Evolutionary conservation across 2,113 vertebrate genomes (phyloP).

Genomic region (Microcebus ravelobensis): DNA sequence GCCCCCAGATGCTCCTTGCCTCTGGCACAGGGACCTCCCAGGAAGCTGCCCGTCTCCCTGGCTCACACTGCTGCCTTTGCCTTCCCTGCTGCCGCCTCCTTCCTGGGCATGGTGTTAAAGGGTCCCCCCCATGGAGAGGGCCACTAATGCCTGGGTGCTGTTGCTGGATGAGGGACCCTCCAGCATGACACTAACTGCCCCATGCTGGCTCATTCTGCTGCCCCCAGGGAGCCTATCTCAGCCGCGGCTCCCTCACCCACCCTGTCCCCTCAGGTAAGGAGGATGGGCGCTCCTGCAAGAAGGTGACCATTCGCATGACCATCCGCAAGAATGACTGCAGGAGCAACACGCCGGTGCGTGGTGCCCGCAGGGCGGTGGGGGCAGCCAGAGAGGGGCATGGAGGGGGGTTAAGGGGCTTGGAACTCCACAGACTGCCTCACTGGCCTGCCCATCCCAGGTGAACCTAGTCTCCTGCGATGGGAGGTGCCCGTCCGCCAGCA

Average conservation of each 20-base stretch:
- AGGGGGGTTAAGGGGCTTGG: accelerated
- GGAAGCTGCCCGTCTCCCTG: neutral
- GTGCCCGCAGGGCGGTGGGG: accelerated
- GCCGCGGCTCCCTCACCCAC: neutral
- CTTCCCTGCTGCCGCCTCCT: neutral
- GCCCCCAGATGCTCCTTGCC: neutral
- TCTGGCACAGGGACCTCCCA: neutral
- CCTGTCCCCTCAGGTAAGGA: slow-evolving; percentile 92
- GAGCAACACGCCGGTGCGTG: slow-evolving; percentile 95
- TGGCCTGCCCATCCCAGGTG: slow-evolving; percentile 86
- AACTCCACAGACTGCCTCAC: neutral
- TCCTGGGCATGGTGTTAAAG: neutral
- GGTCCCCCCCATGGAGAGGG: neutral
- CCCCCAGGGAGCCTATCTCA: neutral
- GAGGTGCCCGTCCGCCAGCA: slow-evolving; percentile 97
- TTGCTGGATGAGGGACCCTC: neutral
- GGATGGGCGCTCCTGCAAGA: slow-evolving; percentile 98
- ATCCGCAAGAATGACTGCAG: slow-evolving; percentile 98
- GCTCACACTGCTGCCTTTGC: neutral
- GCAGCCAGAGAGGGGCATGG: neutral
- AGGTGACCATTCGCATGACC: slow-evolving; percentile 98
- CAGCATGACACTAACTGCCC: slow-evolving; percentile 41
- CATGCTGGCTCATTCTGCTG: neutral
- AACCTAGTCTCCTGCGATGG: slow-evolving; percentile 98
- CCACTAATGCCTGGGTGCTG: neutral